Evolutionary conservation across 2,888 invertebrate genomes (phyloP).

Genomic region (Blera fallax): DNA sequence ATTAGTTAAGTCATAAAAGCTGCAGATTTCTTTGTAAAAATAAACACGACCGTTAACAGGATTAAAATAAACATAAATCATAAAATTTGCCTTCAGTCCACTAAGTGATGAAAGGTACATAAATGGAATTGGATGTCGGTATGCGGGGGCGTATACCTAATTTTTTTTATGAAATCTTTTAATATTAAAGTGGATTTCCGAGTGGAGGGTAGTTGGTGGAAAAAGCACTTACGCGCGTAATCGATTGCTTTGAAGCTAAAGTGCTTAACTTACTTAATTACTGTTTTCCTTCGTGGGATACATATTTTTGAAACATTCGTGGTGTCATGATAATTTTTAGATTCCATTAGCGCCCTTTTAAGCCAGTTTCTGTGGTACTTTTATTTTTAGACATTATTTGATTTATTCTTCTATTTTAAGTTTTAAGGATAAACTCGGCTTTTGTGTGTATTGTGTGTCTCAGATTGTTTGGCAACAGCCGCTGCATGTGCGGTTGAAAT

Average conservation of each 20-base stretch:
- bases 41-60: neutral
- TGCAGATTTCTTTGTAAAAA: neutral
- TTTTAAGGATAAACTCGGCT: neutral
- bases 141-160: neutral
- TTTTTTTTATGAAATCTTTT: neutral
- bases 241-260: slow-evolving; percentile 28
- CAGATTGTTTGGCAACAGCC: no score
- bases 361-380: neutral
- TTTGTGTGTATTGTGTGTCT: no score
- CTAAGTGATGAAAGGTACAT: neutral
- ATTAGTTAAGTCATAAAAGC: neutral
- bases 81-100: neutral
- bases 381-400: neutral
- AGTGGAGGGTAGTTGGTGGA: neutral
- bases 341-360: slow-evolving; percentile 1
- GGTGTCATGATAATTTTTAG: neutral
- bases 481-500: no score
- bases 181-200: neutral
- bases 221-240: slow-evolving; percentile 21
- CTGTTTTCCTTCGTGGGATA: neutral
- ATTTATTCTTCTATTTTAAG: neutral
- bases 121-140: neutral
- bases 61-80: neutral
- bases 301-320: neutral
- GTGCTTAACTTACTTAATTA: slow-evolving; percentile 10